phyloP scores from a whole-genome alignment of 2,888 invertebrate genomes.

The Drosophila pegasa region DNA sequence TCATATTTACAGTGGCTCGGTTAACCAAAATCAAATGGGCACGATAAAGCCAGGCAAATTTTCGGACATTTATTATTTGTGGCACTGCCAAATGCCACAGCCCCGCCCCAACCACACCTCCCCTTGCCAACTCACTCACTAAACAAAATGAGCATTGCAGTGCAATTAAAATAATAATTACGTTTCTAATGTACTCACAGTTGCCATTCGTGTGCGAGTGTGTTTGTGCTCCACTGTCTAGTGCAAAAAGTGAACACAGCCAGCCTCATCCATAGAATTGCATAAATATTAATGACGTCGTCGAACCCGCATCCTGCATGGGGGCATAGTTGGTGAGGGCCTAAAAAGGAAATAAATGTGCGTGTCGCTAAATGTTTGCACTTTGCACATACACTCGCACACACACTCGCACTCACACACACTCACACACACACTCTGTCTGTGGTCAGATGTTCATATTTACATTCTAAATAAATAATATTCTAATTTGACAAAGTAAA shows the following conservation, averaged over 20 bases:
- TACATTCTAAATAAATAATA: conserved; percentile 81
- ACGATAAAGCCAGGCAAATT: conserved; percentile 45
- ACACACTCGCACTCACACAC: conserved; percentile 27
- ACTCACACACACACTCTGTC: conserved; percentile 48
- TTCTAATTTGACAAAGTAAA: conserved; percentile 81
- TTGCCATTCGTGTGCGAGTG: conserved; percentile 67
- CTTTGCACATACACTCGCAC: conserved; percentile 39
- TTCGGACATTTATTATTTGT: conserved; percentile 73
- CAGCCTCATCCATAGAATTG: conserved; percentile 44
- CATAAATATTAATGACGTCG: conserved; percentile 76
- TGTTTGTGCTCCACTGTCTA: conserved; percentile 5
- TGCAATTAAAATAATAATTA: conserved; percentile 84
- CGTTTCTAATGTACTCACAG: conserved; percentile 80
- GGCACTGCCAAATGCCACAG: conserved; percentile 32
- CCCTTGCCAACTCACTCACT: background rate
- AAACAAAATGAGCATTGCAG: conserved; percentile 64
- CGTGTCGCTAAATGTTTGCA: conserved; percentile 71
- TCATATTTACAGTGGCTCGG: conserved; percentile 71
- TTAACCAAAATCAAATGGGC: conserved; percentile 66
- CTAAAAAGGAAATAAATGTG: conserved; percentile 65
- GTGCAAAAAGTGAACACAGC: conserved; percentile 27
- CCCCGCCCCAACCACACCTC: background rate
- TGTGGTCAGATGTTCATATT: conserved; percentile 76
- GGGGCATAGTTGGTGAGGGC: conserved; percentile 5
- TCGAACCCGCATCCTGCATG: conserved; percentile 43